Percentiles rank a stretch among this genome's conserved stretches.
Conservation (phyloP, 2,797 vertebrate genomes). For the Acanthornis magna region DNA sequence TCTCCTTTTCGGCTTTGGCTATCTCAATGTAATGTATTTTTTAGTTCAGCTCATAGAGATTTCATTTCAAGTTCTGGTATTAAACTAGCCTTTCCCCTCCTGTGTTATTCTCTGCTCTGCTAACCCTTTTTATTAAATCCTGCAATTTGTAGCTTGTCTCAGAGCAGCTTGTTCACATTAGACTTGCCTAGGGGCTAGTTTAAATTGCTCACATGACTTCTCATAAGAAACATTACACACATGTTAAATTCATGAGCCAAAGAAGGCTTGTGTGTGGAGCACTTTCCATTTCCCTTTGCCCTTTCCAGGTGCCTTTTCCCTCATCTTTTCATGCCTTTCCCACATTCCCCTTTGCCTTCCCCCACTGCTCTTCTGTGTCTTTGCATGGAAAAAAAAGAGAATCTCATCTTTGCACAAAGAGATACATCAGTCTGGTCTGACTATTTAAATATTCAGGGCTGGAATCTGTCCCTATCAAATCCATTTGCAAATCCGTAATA, state of each 20-base stretch:
- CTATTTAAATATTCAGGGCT: not conserved
- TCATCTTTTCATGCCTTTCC: not conserved
- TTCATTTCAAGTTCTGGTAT: not conserved
- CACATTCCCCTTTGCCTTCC: not conserved
- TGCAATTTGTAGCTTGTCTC: constrained; percentile 56
- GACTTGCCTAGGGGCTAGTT: constrained; percentile 53
- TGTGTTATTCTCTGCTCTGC: not conserved
- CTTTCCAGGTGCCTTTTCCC: constrained; percentile 45
- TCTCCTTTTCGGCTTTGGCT: not conserved
- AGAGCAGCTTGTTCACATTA: constrained; percentile 62
- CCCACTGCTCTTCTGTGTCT: not conserved
- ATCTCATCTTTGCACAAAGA: not conserved
- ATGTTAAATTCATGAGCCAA: constrained; percentile 62
- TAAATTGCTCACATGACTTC: constrained; percentile 62
- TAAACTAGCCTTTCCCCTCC: not conserved
- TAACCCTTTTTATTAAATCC: constrained; percentile 38
- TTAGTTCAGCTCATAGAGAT: not conserved
- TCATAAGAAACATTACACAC: constrained; percentile 41
- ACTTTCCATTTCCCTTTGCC: not conserved
- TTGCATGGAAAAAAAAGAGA: not conserved
- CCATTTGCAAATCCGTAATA: not conserved
- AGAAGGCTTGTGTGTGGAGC: not conserved
- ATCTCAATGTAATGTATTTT: not conserved
- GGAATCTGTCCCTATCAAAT: not conserved
- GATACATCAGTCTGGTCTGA: not conserved